These are phyloP conservation scores for Ellobius talpinus DNA, from an alignment of 2,113 vertebrate genomes.

Conservation along the genomic window DNA sequence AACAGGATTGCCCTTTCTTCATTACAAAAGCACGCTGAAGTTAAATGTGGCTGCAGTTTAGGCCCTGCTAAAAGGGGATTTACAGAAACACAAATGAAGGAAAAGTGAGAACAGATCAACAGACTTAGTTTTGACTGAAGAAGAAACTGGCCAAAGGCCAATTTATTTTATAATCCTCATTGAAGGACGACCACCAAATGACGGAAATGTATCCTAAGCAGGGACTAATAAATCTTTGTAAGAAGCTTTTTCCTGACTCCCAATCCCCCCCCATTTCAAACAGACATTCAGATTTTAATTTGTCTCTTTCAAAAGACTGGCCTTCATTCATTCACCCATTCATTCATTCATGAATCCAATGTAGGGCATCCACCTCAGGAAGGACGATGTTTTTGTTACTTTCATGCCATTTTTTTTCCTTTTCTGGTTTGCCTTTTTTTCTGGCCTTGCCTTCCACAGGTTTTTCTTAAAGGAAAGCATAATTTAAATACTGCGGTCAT, in stretches of 20 bases:
- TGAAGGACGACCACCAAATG: background rate
- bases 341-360: background rate
- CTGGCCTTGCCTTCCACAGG: background rate
- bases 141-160: background rate
- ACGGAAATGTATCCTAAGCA: background rate
- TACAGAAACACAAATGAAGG: slow-evolving; percentile 30
- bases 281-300: background rate
- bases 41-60: background rate
- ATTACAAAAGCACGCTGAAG: background rate
- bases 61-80: slow-evolving; percentile 17
- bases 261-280: background rate
- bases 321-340: background rate
- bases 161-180: slow-evolving; percentile 22
- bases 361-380: background rate
- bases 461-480: background rate
- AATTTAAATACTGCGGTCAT: background rate
- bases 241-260: background rate
- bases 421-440: background rate
- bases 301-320: background rate
- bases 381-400: background rate
- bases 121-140: background rate
- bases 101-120: background rate
- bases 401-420: background rate
- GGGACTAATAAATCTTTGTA: background rate
- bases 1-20: too few relatives aligned